A percentile compares a stretch with the other conserved stretches of the same genome.
phyloP scores from a whole-genome alignment of 1,140 invertebrate species.

The Eriocheir sinensis region DNA sequence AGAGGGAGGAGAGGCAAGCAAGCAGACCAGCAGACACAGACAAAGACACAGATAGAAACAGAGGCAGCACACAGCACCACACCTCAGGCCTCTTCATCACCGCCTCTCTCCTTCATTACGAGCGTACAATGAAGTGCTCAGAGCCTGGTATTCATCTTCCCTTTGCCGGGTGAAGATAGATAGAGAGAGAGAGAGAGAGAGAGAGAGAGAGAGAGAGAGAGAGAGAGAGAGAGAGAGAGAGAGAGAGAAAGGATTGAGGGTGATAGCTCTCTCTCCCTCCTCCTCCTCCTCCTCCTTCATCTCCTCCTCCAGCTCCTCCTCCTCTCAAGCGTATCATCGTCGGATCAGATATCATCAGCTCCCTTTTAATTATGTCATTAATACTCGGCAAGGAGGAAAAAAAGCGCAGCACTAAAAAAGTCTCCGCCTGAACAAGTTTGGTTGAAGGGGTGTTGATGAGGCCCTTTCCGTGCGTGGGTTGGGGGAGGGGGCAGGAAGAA shows the following conservation, averaged over 20 bases:
- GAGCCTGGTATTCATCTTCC: neutral
- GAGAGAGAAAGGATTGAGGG: too few relatives aligned
- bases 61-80: neutral
- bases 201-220: too few relatives aligned
- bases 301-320: too few relatives aligned
- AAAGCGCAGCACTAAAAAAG: neutral
- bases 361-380: constrained; percentile 40
- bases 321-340: neutral
- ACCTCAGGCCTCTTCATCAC: neutral
- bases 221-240: too few relatives aligned
- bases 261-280: too few relatives aligned
- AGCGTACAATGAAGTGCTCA: neutral
- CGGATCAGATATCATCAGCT: constrained; percentile 37
- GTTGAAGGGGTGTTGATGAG: neutral
- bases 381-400: neutral
- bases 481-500: too few relatives aligned
- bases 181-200: too few relatives aligned
- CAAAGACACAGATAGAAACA: neutral
- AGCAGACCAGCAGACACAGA: neutral
- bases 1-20: neutral
- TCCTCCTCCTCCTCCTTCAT: too few relatives aligned
- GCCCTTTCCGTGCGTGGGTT: too few relatives aligned
- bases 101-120: neutral
- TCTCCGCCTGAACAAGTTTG: neutral
- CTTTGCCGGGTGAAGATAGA: too few relatives aligned